These are phyloP conservation scores for Pygmarrhopalites habei DNA, from an alignment of 1,140 invertebrate species.

Conservation along the genomic window DNA sequence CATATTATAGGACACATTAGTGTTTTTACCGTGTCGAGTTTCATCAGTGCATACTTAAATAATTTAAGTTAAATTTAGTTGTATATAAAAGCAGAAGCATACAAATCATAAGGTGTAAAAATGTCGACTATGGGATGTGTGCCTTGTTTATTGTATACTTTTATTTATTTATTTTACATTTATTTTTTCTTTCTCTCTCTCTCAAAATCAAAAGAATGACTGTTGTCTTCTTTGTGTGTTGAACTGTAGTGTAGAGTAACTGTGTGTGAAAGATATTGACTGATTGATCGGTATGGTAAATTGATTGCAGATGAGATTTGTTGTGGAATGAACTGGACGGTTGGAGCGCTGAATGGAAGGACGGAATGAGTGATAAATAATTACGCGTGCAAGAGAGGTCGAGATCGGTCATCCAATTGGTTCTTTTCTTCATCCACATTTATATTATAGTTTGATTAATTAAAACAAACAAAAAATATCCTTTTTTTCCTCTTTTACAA, in stretches of 20 bases:
- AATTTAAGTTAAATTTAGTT: no score
- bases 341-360: constrained; percentile 29
- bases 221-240: background rate
- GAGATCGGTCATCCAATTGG: constrained; percentile 16
- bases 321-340: constrained; percentile 25
- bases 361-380: constrained; percentile 27
- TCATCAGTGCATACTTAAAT: no score
- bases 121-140: no score
- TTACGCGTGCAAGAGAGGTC: constrained; percentile 27
- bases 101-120: no score
- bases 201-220: no score
- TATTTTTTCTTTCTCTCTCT: no score
- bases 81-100: no score
- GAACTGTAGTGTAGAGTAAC: constrained; percentile 14
- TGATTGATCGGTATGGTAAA: constrained; percentile 32
- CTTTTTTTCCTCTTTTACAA: background rate
- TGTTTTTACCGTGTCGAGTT: no score
- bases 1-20: no score
- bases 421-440: background rate
- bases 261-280: constrained; percentile 27
- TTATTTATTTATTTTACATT: no score
- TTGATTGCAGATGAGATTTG: constrained; percentile 35
- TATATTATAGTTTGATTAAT: background rate
- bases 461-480: background rate
- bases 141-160: no score